Evolutionary conservation across 2,888 invertebrate genomes (phyloP), one percentile per base, ranked within the genome.

Genomic region (Alsophila aescularia): DNA sequence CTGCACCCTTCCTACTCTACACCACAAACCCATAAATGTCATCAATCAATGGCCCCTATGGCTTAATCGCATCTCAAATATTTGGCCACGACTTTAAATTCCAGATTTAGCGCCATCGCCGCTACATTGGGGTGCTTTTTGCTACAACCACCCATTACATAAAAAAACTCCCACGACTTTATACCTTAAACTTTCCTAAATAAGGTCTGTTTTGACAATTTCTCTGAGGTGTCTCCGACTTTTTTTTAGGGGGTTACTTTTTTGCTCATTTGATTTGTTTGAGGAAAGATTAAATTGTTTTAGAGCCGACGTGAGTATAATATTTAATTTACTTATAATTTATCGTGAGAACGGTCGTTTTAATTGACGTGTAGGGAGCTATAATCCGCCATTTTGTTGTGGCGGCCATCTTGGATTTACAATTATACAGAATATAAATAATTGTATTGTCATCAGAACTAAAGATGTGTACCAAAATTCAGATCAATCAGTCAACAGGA

Each of bases 21-120:
- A 47, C 44, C 14, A 32, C 53, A 43, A 61, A 70, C 77, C 82
- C 77, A 70, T 39, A 69, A 82, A 78, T 71, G 44, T 84, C 85
- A 90, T 90, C 89, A 87, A 88, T 89, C 89, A 85, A 65, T 67
- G 12, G 66, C 60, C 71, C 71, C 70, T 62, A 60, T 67, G 60
- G 73, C 79, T 86, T 87, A 88, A 90, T 90, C 87, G 81, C 72
- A 78, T 72, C 72, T 69, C 87, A 90, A 90, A 90, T 85, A 90
- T 90, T 90, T 81, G 82, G 67, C 68, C 65, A 67, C 64, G 69
- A 72, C 71, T 78, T 82, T 79, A 79, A 86, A 84, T 77, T 75
- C 69, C 63, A 67, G 74, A 75, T 79, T 87, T 84, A 81, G 85
- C 84, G 80, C 80, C 79, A 74, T 61, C 69, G 35, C 53, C 45